These are phyloP conservation scores for Capricornis sumatraensis DNA, from an alignment of 2,113 vertebrate genomes.

Conservation along the genomic window DNA sequence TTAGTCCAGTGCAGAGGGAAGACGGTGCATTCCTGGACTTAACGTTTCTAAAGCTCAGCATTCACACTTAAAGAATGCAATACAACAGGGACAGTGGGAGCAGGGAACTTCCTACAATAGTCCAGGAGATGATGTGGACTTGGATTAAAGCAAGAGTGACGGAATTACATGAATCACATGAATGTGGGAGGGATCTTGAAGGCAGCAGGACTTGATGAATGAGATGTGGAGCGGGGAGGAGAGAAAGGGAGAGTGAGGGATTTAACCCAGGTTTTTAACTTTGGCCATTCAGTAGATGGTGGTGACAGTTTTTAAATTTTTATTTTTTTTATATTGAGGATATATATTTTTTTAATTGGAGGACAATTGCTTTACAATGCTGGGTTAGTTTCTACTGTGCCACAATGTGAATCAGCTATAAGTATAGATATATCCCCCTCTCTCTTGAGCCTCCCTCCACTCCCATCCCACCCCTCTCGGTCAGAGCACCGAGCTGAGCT, in stretches of 20 bases:
- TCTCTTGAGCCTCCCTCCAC: neutral
- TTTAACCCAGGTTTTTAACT: neutral
- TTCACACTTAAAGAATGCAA: neutral
- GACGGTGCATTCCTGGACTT: neutral
- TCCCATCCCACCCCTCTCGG: neutral
- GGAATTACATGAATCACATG: neutral
- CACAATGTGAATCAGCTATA: neutral
- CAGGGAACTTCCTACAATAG: neutral
- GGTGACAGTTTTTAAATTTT: neutral
- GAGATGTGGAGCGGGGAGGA: neutral
- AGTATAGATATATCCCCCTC: neutral
- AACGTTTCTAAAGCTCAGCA: neutral
- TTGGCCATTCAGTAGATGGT: neutral
- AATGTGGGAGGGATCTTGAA: neutral
- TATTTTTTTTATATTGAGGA: neutral
- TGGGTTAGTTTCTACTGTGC: neutral
- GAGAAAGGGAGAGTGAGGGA: neutral
- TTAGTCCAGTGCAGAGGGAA: neutral
- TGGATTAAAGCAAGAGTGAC: neutral
- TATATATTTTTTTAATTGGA: neutral
- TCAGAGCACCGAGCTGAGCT: neutral
- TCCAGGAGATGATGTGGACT: neutral
- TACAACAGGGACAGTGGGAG: neutral
- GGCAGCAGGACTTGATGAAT: neutral
- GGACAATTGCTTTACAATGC: neutral